Evolutionary conservation across 2,113 vertebrate species (phyloP), one percentile per base, ranked within the genome.

Genomic region (Prietella phreatophila): DNA sequence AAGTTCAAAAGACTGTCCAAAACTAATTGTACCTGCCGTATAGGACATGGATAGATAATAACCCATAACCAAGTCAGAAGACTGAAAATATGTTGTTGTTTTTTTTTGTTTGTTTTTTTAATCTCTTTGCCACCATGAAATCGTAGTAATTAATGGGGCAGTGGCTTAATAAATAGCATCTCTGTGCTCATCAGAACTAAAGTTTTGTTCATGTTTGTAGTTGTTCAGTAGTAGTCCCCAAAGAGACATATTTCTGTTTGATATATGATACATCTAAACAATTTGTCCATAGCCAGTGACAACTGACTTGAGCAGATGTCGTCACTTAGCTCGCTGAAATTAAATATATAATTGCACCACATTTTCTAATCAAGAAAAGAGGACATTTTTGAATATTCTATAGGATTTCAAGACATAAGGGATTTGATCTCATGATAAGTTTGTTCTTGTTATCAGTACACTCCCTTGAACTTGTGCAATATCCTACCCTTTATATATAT

Each of bases 201-300:
- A 81, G 86, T 81, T 83, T 84, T 85, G 82, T 89, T 78, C 83
- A 55, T 85, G 42, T 86, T 81, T 50, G 15, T 87, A 67, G 71
- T 90, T 76, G 71, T 88, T 92, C 89, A 92, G 90, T 91, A 92
- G 90, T 92, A 87, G 80, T 89, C 76, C 79, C 56, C 71, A 67
- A 83, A 83, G 63, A 81, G 86, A 61, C 55, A 90, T 55, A 82
- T 88, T 80, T 80, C 20, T 81, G 61, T 82, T 88, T 88, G 85
- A 61, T 82, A 86, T 85, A 80, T 56, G 86, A 78, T 86, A 88
- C 69, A 87, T 79, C 82, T 89, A 78, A 14, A 33, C 63, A 84
- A 61, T 85, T 83, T 39, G 82, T 88, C 80, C 80, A 71, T 9
- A 81, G 60, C 33, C 88, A 61, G 47, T 30, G 79, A 82, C 60